These are phyloP conservation scores for Mustelus asterias DNA, from an alignment of 2,113 vertebrate genomes.

Conservation along the genomic window DNA sequence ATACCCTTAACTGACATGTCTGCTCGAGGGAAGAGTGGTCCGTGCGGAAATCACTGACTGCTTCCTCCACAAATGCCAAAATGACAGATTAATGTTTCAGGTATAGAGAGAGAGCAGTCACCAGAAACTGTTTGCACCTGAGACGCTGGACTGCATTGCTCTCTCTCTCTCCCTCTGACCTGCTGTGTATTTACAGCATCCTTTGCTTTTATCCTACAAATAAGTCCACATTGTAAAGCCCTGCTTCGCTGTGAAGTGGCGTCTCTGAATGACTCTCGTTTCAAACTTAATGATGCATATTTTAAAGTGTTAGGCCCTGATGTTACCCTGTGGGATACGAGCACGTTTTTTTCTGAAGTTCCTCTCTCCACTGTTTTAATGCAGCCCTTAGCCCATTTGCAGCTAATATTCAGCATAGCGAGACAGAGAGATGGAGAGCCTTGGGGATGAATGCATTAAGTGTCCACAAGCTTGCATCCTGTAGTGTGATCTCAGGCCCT, in stretches of 20 bases:
- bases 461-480: neutral
- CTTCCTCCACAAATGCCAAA: neutral
- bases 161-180: neutral
- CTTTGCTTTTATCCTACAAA: neutral
- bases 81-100: neutral
- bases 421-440: neutral
- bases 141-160: neutral
- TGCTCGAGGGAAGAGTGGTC: neutral
- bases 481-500: neutral
- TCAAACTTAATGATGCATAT: constrained; percentile 20
- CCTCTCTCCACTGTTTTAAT: constrained; percentile 16
- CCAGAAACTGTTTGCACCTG: neutral
- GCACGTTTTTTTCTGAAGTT: neutral
- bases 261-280: neutral
- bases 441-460: neutral
- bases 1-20: neutral
- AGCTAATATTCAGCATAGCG: neutral
- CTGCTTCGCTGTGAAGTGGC: neutral
- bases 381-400: neutral
- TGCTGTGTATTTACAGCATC: neutral
- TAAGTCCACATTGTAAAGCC: neutral
- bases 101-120: neutral
- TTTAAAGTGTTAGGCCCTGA: neutral
- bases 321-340: constrained; percentile 6
- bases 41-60: neutral